Evolutionary conservation across 92 coral and sea anemone genomes (phyloP).

Genomic region (Pocillopora meandrina): DNA sequence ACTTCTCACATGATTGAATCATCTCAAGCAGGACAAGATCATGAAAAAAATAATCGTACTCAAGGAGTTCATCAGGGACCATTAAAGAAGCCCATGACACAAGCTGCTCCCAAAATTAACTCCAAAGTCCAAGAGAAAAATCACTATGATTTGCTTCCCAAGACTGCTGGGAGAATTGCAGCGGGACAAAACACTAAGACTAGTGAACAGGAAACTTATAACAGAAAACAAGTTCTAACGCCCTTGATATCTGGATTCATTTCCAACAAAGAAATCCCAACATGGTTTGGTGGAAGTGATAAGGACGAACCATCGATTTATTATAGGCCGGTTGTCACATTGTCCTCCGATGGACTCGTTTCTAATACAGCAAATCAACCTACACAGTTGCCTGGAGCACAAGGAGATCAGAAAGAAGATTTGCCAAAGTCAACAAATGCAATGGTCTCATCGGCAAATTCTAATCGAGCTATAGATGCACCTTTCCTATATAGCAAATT

Average conservation of each 20-base stretch:
- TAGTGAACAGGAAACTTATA: background rate
- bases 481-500: slow-evolving; percentile 12
- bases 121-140: background rate
- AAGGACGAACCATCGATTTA: background rate
- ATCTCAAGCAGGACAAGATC: background rate
- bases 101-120: background rate
- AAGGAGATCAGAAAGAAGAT: background rate
- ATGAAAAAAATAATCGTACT: background rate
- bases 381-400: background rate
- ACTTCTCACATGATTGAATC: background rate
- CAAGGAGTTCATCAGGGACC: background rate
- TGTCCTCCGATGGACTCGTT: background rate
- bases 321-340: background rate
- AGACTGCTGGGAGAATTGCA: background rate
- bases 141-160: background rate
- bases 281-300: too few species aligned
- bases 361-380: background rate
- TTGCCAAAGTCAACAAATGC: background rate
- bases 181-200: background rate
- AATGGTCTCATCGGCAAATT: background rate
- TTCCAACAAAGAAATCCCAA: slow-evolving; percentile 1
- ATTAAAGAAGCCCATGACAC: background rate
- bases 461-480: background rate
- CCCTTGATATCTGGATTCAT: background rate
- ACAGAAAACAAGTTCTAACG: background rate